These are phyloP conservation scores for Scelioninae gen. 2 DNA, from an alignment of 2,888 invertebrate genomes.

Conservation along the genomic window DNA sequence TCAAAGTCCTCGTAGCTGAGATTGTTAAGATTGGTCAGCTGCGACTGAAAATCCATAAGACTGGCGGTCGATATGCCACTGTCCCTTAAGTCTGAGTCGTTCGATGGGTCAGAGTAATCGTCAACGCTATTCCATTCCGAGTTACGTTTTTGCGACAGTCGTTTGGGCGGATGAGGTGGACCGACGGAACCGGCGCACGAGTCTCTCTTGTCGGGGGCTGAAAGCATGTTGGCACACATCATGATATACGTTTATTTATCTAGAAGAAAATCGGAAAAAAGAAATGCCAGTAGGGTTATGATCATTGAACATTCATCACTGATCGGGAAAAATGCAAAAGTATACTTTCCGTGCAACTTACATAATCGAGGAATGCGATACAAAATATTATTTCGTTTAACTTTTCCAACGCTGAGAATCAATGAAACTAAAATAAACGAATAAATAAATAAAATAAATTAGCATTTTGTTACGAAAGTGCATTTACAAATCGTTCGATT, in stretches of 20 bases:
- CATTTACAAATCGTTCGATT: slow-evolving; percentile 2
- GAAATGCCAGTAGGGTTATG: neutral
- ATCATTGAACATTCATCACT: neutral
- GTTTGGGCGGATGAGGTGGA: slow-evolving; percentile 76
- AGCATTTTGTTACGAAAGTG: slow-evolving; percentile 10
- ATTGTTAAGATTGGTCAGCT: slow-evolving; percentile 73
- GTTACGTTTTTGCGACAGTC: slow-evolving; percentile 71
- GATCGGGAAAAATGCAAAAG: neutral
- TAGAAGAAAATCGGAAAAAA: slow-evolving; percentile 3
- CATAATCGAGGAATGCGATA: slow-evolving; percentile 53
- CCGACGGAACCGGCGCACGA: slow-evolving; percentile 74
- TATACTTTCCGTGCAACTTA: slow-evolving; percentile 40
- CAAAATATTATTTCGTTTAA: slow-evolving; percentile 42
- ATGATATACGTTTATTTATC: slow-evolving; percentile 19
- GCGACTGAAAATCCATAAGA: slow-evolving; percentile 73
- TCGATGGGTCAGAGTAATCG: slow-evolving; percentile 69
- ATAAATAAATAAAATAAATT: slow-evolving; percentile 43
- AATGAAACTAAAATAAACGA: slow-evolving; percentile 55
- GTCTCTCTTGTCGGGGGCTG: slow-evolving; percentile 79
- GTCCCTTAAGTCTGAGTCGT: slow-evolving; percentile 76
- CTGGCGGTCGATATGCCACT: slow-evolving; percentile 77
- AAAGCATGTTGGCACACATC: slow-evolving; percentile 23
- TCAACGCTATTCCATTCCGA: slow-evolving; percentile 70
- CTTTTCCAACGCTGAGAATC: slow-evolving; percentile 49
- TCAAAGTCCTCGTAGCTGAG: slow-evolving; percentile 75